These are phyloP conservation scores for Euura saliciscinereae DNA, from an alignment of 1,140 invertebrate species.

Conservation along the genomic window DNA sequence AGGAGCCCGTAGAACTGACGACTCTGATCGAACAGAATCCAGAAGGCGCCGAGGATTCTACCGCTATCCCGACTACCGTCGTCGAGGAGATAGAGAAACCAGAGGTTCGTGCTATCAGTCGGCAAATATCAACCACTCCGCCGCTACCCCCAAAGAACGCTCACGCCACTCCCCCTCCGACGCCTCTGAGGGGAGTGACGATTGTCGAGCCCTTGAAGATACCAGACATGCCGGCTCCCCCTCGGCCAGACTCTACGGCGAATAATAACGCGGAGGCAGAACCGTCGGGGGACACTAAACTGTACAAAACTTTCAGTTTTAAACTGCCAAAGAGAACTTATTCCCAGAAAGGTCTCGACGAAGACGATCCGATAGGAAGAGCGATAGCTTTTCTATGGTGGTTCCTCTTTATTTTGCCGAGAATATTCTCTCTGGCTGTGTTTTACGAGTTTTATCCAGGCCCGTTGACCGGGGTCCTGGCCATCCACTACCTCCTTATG, in stretches of 20 bases:
- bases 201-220: conserved; percentile 47
- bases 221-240: conserved; percentile 54
- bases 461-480: conserved; percentile 62
- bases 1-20: not conserved
- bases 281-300: not conserved
- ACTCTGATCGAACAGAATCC: not conserved
- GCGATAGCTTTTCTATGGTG: conserved; percentile 72
- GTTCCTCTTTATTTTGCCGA: conserved; percentile 71
- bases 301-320: conserved; percentile 21
- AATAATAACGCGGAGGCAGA: conserved; percentile 24
- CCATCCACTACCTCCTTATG: conserved; percentile 66
- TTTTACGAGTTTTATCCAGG: conserved; percentile 73
- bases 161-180: conserved; percentile 49
- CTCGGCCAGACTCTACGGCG: conserved; percentile 50
- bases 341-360: conserved; percentile 64
- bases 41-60: not conserved
- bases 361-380: conserved; percentile 71
- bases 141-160: conserved; percentile 57
- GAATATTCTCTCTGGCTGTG: conserved; percentile 70
- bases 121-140: conserved; percentile 49
- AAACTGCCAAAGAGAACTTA: conserved; percentile 45
- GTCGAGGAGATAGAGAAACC: not conserved
- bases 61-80: not conserved
- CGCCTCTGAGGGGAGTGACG: conserved; percentile 52
- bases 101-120: conserved; percentile 17